phyloP scores from a whole-genome alignment of 2,113 vertebrate genomes.

The Oncorhynchus keta region DNA sequence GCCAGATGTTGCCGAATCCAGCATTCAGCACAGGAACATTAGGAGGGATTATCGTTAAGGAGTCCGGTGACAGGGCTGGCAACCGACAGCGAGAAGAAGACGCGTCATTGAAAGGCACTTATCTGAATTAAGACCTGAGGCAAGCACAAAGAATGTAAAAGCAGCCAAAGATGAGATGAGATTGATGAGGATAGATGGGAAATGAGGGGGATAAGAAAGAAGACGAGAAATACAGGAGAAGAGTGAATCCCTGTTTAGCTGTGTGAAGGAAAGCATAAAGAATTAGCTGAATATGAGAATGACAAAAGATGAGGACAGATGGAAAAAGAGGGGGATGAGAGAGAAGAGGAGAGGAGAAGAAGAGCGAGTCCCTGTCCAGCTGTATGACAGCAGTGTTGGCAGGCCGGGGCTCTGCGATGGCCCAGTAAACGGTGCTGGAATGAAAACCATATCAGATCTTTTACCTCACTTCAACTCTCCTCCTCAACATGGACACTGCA shows the following conservation, averaged over 20 bases:
- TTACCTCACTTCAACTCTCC: conserved; percentile 49
- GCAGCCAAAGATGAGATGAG: conserved; percentile 13
- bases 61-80: conserved; percentile 19
- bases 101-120: background rate
- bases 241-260: background rate
- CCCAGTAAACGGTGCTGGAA: conserved; percentile 40
- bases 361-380: conserved; percentile 28
- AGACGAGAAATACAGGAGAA: background rate
- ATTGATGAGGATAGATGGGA: conserved; percentile 12
- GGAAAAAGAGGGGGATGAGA: conserved; percentile 9
- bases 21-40: conserved; percentile 28
- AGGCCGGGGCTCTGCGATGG: conserved; percentile 20
- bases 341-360: conserved; percentile 2
- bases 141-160: conserved; percentile 33
- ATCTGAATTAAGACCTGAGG: background rate
- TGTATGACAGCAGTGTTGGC: conserved; percentile 41
- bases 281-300: conserved; percentile 17
- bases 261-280: conserved; percentile 18
- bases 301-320: conserved; percentile 18
- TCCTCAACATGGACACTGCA: conserved; percentile 9
- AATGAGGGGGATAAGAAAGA: conserved; percentile 6
- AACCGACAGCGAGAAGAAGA: conserved; percentile 11
- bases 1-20: conserved; percentile 29
- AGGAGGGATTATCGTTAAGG: conserved; percentile 3
- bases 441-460: conserved; percentile 45